Conservation (phyloP, 2,888 invertebrate genomes). For the Drosophila pegasa region DNA sequence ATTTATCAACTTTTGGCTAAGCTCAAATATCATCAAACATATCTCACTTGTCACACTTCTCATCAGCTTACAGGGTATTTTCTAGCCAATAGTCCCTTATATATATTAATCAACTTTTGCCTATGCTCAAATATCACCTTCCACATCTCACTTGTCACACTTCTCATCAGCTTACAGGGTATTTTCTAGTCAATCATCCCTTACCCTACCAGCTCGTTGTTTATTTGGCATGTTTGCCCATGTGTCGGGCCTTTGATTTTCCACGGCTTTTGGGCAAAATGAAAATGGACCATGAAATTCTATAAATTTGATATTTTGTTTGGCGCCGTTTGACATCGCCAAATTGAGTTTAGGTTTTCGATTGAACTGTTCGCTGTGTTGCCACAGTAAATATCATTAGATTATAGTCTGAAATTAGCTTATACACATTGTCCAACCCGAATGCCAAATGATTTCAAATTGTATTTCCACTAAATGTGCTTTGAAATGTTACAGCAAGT, state of each 20-base stretch:
- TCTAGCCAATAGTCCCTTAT: neutral
- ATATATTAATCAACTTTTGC: too few relatives aligned
- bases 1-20: neutral
- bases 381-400: conserved; percentile 38
- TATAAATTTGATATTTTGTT: conserved; percentile 73
- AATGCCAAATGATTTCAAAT: neutral
- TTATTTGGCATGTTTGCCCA: conserved; percentile 31
- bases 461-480: neutral
- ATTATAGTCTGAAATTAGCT: conserved; percentile 32
- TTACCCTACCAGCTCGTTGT: neutral
- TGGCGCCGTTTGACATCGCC: conserved; percentile 49
- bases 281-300: conserved; percentile 59
- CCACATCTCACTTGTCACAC: neutral
- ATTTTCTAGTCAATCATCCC: neutral
- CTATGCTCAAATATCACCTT: neutral
- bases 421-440: conserved; percentile 20
- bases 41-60: neutral
- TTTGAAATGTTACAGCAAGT: neutral
- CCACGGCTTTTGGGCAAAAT: conserved; percentile 15
- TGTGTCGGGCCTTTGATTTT: conserved; percentile 57
- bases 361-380: conserved; percentile 26
- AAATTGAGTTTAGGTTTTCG: conserved; percentile 64
- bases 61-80: neutral
- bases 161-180: neutral
- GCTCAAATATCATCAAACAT: neutral